Base-by-base conservation (phyloP, 2,113 vertebrate genomes). In the Mandrillus leucophaeus region DNA sequence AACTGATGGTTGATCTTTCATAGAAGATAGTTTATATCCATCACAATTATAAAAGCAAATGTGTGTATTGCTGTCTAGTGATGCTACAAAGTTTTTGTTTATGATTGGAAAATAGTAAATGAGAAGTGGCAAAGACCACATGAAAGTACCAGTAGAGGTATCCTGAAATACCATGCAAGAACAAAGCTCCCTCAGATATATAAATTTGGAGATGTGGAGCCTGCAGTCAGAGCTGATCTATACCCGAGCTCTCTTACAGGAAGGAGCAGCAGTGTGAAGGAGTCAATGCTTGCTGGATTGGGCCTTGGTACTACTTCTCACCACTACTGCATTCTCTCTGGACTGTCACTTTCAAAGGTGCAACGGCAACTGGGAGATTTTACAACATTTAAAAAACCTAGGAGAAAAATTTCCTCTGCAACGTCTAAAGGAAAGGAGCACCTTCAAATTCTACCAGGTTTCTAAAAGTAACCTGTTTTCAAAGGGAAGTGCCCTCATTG, bases 381-480 rank as follows among this genome's bases (percentile, higher is more conserved):
- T 96, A 95, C 32, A 20, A 30, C 93, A 97, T 90, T 68, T 98
- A 95, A 95, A 97, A 93, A 97, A 93, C 83, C 96, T 98, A 92
- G 91, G 95, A 57, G 64, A 90, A 92, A 87, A 68, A 3, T 97
- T 95, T 96, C 95, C 90, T 88, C 93, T 64, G 30, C 82, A 68
- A 17, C 96, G 93, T 91, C 79, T 96, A 27, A 90, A 88, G 87
- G 95, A 98, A 68, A 98, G 96, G 76, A 97, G 0, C 1, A 66
- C 84, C 59, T 98, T 79, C 78, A 85, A 50, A 68, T 98, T 98
- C 96, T 97, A 98, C 81, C 2, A 27, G 0, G 64, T 98, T 93
- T 94, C 97, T 61, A 97, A 93, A 40, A 18, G 40, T 73, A 79
- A 57, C 5, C 79, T 25, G 10, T 85, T 90, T 81, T 88, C 97